Base-by-base conservation (phyloP, 2,888 invertebrate species). In the Hydrotaea cyrtoneurina region DNA sequence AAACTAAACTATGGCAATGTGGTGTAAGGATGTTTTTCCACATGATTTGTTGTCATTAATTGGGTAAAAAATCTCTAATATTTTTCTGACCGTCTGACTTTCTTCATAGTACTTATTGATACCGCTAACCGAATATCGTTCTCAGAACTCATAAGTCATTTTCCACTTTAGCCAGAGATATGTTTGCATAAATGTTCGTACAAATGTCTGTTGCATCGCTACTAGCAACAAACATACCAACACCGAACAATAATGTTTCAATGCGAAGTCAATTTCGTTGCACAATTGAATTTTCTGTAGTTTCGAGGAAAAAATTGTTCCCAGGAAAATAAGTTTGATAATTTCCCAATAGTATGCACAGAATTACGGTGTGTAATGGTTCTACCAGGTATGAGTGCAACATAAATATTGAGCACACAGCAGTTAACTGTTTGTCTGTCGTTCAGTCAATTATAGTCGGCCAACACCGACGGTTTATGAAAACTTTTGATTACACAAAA, bases 291-390 rank as follows among this genome's bases (percentile, higher is more conserved):
- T 72, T 78, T 19, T 21, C 11, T 55, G 53, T 15, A 39, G 1
- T 8, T 39, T 39, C 11, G 39, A 3, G n/a, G 43, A 19, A 26
- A 21, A 55, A 66, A 64, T 13, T 19, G 46, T 13, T 46, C 19
- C 10, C 31, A 57, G 11, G 59, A 87, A 89, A 88, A 87, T 4
- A 31, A 31, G 31, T 88, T 88, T 87, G 87, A 89, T 90, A 90
- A 90, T 90, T 90, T 90, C 91, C 90, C 90, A 21, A 86, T 90
- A 90, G 90, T 91, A 88, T 88, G 87, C 89, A 91, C 87, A 78
- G 76, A 71, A 82, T 85, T 82, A 79, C 71, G 17, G 59, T 79
- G 57, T 73, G 73, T 81, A 83, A 82, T 76, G 66, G 50, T 62
- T 1, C 31, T 50, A 75, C 31, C 69, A 78, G 80, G 80, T 73